Percentiles rank a stretch among this genome's conserved stretches.
phyloP scores from a whole-genome alignment of 2,797 vertebrate genomes.

The Tragopan temminckii region DNA sequence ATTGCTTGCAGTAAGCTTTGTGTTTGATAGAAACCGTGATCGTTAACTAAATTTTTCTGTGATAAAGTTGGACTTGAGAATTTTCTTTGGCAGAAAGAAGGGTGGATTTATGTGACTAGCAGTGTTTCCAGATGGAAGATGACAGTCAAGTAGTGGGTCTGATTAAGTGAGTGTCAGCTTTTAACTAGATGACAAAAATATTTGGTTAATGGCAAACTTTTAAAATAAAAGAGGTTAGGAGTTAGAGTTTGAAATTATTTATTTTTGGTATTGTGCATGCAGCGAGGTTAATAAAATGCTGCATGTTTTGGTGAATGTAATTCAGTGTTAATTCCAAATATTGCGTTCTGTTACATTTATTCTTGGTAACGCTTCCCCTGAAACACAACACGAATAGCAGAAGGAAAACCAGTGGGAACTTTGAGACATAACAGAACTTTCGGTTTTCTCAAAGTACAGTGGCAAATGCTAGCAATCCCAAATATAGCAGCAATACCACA shows the following conservation, averaged over 20 bases:
- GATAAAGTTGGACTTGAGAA: not conserved
- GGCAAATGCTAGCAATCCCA: not conserved
- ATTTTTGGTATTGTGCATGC: not conserved
- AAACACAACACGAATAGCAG: not conserved
- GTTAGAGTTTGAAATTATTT: not conserved
- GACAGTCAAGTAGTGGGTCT: not conserved
- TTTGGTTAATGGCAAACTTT: not conserved
- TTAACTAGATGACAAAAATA: not conserved
- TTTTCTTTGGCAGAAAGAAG: not conserved
- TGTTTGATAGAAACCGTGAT: not conserved
- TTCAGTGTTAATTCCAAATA: conserved; percentile 4
- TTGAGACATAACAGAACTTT: not conserved
- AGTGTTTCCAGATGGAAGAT: not conserved
- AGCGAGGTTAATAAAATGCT: conserved; percentile 1
- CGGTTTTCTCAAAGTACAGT: not conserved
- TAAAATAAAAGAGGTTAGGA: not conserved
- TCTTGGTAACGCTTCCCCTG: not conserved
- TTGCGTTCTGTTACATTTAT: not conserved
- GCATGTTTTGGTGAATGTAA: not conserved
- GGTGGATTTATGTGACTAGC: not conserved
- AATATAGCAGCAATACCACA: accelerated
- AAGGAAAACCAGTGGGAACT: not conserved
- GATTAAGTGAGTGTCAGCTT: not conserved
- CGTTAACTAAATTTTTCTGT: not conserved
- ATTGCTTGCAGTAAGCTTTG: not conserved